Base-by-base conservation (phyloP, 2,113 vertebrate genomes). In the Galbula dea region DNA sequence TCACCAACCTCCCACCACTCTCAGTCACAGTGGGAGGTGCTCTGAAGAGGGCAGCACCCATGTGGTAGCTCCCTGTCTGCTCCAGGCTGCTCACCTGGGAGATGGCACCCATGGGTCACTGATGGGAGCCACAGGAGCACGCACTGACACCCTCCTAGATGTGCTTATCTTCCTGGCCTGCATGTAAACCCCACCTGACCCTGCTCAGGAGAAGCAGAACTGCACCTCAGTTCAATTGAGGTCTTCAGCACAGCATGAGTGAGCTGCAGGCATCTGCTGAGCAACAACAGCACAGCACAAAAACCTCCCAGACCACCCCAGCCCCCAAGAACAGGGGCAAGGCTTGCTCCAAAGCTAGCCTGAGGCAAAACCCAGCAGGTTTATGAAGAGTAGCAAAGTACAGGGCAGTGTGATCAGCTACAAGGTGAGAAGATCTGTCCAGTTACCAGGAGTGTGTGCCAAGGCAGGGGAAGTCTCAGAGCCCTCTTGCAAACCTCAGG, bases 241-340 rank as follows among this genome's bases (percentile, higher is more conserved):
- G 77, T 72, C 78, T 49, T 21, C 45, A 27, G 80, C 6, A 14
- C 1, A 8, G 49, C 7, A 20, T 6, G 65, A 78, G 80, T 1
- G 34, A 95, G 84, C 71, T 71, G 69, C 86, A 84, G 89, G 74
- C 61, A 2, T 6, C 23, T 5, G 19, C 51, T 0, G 0, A 43
- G n/a, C n/a, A 54, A 45, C 58, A 62, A n/a, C 66, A 79, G 54
- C 49, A 21, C 0, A 63, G 93, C 79, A 55, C 7, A 10, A 67
- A 86, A 51, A 43, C 9, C 68, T 92, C 82, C 72, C 63, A 18
- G 62, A 66, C 37, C 79, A 77, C 59, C 72, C 11, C 91, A 83
- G 93, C 82, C 75, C 95, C 88, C 83, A 80, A 67, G 88, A 90
- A 90, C 32, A 88, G 86, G 63, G 86, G 55, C 9, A 91, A 72